These are phyloP conservation scores for Synanthedon andrenaeformis DNA, from an alignment of 2,888 invertebrate species.

Conservation along the genomic window DNA sequence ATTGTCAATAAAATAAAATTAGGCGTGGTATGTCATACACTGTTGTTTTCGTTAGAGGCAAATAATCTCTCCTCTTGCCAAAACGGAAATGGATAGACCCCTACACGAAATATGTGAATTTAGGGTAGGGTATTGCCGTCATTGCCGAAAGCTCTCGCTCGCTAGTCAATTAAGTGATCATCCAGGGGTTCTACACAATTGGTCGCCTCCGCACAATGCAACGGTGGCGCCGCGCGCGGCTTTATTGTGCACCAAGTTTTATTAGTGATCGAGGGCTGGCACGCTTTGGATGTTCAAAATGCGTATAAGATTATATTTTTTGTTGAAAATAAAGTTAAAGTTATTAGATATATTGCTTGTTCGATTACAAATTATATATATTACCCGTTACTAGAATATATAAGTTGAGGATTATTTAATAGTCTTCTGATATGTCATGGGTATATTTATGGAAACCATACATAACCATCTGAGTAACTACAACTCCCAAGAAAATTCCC, in stretches of 20 bases:
- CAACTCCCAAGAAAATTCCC: too few species aligned
- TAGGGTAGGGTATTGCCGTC: constrained; percentile 17
- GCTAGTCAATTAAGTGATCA: constrained; percentile 68
- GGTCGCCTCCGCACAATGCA: constrained; percentile 64
- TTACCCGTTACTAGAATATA: too few species aligned
- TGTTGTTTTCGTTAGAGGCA: too few species aligned
- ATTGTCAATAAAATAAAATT: too few species aligned
- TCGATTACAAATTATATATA: too few species aligned
- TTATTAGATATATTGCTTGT: too few species aligned
- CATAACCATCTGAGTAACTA: too few species aligned
- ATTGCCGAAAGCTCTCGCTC: constrained; percentile 40
- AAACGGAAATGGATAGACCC: background rate
- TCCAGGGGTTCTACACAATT: constrained; percentile 65
- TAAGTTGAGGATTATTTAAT: too few species aligned
- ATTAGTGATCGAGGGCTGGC: constrained; percentile 45
- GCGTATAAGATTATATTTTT: background rate
- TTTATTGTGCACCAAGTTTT: constrained; percentile 40
- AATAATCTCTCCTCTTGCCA: too few species aligned
- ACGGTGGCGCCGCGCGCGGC: constrained; percentile 36
- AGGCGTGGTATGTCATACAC: too few species aligned
- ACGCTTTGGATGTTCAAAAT: background rate
- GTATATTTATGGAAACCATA: too few species aligned
- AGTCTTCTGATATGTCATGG: too few species aligned
- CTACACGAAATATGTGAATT: background rate
- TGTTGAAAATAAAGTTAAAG: background rate